Conservation (phyloP, 2,888 invertebrate genomes). For the Eubasilissa splendida region DNA sequence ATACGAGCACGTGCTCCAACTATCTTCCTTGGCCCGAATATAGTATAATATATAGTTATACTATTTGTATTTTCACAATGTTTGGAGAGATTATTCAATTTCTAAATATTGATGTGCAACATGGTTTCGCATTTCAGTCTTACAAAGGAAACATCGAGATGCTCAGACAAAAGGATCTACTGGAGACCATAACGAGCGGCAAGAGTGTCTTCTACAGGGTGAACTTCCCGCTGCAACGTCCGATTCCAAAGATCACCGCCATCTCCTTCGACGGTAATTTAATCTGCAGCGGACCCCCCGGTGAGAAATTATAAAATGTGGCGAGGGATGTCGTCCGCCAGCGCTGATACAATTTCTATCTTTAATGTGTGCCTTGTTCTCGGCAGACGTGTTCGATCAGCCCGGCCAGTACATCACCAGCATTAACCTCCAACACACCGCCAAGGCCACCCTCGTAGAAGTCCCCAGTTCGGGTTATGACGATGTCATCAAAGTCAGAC, state of each 20-base stretch:
- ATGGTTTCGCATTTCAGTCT: not conserved
- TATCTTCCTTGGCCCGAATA: too few relatives aligned
- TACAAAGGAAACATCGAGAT: not conserved
- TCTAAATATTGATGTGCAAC: too few relatives aligned
- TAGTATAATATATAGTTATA: too few relatives aligned
- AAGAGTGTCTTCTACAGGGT: conserved; percentile 3
- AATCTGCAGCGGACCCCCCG: not conserved
- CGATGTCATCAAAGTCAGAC: too few relatives aligned
- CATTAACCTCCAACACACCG: not conserved
- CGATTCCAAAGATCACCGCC: not conserved
- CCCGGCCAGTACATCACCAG: not conserved
- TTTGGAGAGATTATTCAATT: too few relatives aligned
- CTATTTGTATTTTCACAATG: too few relatives aligned
- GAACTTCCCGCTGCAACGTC: not conserved
- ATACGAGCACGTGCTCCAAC: too few relatives aligned
- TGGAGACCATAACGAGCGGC: not conserved
- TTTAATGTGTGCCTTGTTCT: not conserved
- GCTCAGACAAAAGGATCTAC: not conserved
- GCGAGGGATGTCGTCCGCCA: not conserved
- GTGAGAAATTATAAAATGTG: not conserved
- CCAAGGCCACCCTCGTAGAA: not conserved
- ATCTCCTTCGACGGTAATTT: not conserved
- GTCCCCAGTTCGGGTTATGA: too few relatives aligned
- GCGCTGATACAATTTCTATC: not conserved
- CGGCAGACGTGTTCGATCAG: not conserved